Conservation (phyloP, 2,113 vertebrate genomes). For the Orientallactaga bullata region DNA sequence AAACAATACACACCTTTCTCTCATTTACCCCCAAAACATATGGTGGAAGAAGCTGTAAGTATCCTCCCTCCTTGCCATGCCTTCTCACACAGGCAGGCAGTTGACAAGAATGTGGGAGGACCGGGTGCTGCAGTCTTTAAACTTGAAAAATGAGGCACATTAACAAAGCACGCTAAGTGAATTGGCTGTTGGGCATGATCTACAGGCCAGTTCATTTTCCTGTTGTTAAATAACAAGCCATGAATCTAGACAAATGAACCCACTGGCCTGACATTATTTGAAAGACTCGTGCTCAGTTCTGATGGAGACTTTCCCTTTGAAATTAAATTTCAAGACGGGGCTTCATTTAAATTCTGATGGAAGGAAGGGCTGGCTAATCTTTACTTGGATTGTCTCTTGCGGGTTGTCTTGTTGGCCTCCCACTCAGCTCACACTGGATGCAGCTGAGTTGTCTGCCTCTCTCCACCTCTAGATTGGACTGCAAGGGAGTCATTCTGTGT, state of each 20-base stretch:
- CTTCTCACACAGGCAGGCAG: background rate
- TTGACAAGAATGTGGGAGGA: conserved; percentile 76
- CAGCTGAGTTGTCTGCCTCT: background rate
- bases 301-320: conserved; percentile 69
- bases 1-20: background rate
- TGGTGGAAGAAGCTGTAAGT: background rate
- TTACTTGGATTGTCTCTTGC: background rate
- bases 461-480: background rate
- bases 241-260: conserved; percentile 82
- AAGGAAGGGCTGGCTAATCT: background rate
- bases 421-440: too few relatives aligned
- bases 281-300: conserved; percentile 72
- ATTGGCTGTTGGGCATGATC: conserved; percentile 80
- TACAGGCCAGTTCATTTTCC: conserved; percentile 80
- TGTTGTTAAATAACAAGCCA: conserved; percentile 79
- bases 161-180: conserved; percentile 83
- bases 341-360: conserved; percentile 50
- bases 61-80: background rate
- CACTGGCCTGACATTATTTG: conserved; percentile 67
- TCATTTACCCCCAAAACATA: background rate
- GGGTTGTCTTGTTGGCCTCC: background rate
- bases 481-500: background rate
- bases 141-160: conserved; percentile 84
- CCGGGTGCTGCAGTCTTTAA: conserved; percentile 80
- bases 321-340: conserved; percentile 58